Conservation (phyloP, 2,797 vertebrate species). For the Octomys mimax region DNA sequence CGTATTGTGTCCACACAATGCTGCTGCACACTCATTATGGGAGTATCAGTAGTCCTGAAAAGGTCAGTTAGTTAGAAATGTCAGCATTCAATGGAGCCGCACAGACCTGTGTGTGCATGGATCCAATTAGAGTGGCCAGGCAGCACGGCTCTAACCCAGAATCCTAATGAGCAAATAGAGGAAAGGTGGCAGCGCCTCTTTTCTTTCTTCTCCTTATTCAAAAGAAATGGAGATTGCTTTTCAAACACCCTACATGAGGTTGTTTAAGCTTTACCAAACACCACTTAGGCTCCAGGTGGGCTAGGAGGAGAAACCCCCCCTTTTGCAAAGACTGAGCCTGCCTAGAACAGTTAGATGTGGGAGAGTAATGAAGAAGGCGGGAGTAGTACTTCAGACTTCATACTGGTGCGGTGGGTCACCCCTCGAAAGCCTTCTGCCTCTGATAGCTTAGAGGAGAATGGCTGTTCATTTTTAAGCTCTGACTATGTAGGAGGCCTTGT, state of each 20-base stretch:
- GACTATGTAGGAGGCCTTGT: background rate
- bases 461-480: background rate
- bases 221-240: conserved; percentile 87
- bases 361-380: conserved; percentile 12
- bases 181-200: conserved; percentile 70
- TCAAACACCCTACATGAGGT: conserved; percentile 76
- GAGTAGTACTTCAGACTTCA: conserved; percentile 1
- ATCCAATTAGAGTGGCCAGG: conserved; percentile 97
- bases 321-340: conserved; percentile 53
- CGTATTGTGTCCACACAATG: conserved; percentile 96
- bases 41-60: conserved; percentile 96
- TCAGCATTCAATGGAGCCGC: conserved; percentile 98
- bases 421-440: background rate
- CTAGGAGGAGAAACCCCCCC: conserved; percentile 25
- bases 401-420: background rate
- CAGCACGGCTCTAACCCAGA: conserved; percentile 88
- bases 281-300: conserved; percentile 81
- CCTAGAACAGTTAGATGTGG: background rate
- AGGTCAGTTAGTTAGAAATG: conserved; percentile 99
- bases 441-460: background rate
- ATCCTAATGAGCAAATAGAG: conserved; percentile 88
- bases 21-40: conserved; percentile 97
- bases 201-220: conserved; percentile 84
- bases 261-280: conserved; percentile 87
- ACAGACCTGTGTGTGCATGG: conserved; percentile 92